Evolutionary conservation across 1,140 invertebrate genomes (phyloP).

Genomic region (Drosophila takahashii): DNA sequence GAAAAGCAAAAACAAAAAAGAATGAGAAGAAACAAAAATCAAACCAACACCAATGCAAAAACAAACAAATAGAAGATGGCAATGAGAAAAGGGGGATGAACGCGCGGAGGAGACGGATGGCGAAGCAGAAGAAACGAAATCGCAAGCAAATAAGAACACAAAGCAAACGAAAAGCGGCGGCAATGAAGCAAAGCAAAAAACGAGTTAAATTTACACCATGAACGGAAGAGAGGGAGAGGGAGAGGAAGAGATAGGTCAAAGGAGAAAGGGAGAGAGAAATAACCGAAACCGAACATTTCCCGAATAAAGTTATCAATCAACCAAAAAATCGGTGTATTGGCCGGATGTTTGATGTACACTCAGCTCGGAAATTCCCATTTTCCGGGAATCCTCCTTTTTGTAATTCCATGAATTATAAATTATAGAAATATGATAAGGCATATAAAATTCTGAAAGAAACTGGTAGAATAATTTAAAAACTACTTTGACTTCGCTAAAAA

Average conservation of each 20-base stretch:
- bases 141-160: constrained; percentile 71
- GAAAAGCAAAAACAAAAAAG: constrained; percentile 19
- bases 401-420: background rate
- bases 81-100: constrained; percentile 1
- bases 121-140: constrained; percentile 49
- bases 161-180: constrained; percentile 40
- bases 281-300: constrained; percentile 38
- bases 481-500: no score
- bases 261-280: background rate
- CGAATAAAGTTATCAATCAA: constrained; percentile 70
- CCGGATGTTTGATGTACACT: constrained; percentile 10
- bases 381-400: background rate
- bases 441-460: no score
- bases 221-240: background rate
- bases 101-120: background rate
- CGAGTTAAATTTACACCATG: constrained; percentile 71
- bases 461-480: no score
- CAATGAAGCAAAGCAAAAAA: constrained; percentile 56
- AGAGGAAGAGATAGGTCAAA: background rate
- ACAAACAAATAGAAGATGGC: constrained; percentile 30
- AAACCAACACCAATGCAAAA: constrained; percentile 25
- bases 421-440: no score
- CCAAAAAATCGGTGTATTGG: constrained; percentile 36
- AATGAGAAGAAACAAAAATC: constrained; percentile 18
- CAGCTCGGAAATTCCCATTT: constrained; percentile 1